Evolutionary conservation across 1,140 invertebrate species (phyloP).

Genomic region (Drosophila malerkotliana): DNA sequence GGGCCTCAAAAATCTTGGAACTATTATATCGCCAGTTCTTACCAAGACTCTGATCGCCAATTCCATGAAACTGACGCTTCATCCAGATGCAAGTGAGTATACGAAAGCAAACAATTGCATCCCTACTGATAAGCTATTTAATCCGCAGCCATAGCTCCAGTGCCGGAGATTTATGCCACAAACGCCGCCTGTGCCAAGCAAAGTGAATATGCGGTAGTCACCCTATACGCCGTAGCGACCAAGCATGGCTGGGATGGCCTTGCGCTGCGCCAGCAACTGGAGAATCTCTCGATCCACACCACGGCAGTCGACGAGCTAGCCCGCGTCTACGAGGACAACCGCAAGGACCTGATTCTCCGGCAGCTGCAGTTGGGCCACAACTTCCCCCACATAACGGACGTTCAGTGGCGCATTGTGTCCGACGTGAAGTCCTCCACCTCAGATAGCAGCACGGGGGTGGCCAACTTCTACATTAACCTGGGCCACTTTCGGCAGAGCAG

Average conservation of each 20-base stretch:
- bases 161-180: constrained; percentile 77
- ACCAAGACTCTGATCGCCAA: constrained; percentile 73
- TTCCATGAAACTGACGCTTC: constrained; percentile 71
- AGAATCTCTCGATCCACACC: constrained; percentile 38
- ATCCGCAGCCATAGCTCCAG: constrained; percentile 71
- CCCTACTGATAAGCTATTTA: background rate
- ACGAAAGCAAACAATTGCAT: no score
- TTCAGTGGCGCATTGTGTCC: constrained; percentile 79
- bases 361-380: constrained; percentile 71
- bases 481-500: constrained; percentile 64
- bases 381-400: constrained; percentile 77
- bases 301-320: constrained; percentile 65
- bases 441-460: constrained; percentile 61
- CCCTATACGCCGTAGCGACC: constrained; percentile 68
- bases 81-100: constrained; percentile 76
- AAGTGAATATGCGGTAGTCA: constrained; percentile 80
- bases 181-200: constrained; percentile 76
- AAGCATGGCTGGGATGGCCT: constrained; percentile 63
- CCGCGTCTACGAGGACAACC: constrained; percentile 70
- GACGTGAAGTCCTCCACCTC: constrained; percentile 78
- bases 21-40: constrained; percentile 48
- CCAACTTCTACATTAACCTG: constrained; percentile 73
- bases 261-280: constrained; percentile 58
- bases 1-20: constrained; percentile 69
- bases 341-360: constrained; percentile 65